Evolutionary conservation across 1,140 invertebrate species (phyloP).

Genomic region (Drosophila repletoides): DNA sequence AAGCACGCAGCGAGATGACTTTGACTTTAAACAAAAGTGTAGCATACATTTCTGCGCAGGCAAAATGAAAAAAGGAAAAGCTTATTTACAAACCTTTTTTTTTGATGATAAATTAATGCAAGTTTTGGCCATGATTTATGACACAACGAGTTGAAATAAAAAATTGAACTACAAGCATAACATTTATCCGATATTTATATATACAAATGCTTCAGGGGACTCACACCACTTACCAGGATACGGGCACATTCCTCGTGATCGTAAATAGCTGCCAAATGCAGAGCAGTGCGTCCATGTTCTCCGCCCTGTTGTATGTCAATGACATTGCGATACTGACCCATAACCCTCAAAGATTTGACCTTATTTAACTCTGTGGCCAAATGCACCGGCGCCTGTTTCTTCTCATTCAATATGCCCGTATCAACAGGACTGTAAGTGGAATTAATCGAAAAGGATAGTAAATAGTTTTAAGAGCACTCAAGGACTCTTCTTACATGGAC

Average conservation of each 20-base stretch:
- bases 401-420: conserved; percentile 88
- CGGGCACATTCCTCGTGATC: conserved; percentile 91
- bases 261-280: conserved; percentile 91
- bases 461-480: conserved; percentile 63
- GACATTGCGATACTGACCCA: conserved; percentile 86
- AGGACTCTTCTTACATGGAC: conserved; percentile 88
- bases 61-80: conserved; percentile 28
- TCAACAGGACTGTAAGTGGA: conserved; percentile 85
- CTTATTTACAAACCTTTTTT: conserved; percentile 56
- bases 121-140: too few species aligned
- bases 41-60: conserved; percentile 56
- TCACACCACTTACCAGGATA: conserved; percentile 87
- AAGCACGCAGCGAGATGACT: not conserved
- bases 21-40: conserved; percentile 23
- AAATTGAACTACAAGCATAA: conserved; percentile 30
- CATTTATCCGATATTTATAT: conserved; percentile 35
- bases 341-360: conserved; percentile 86
- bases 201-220: conserved; percentile 35
- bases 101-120: conserved; percentile 61
- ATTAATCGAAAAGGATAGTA: not conserved
- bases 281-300: conserved; percentile 90
- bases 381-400: conserved; percentile 90
- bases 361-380: conserved; percentile 90
- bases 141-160: conserved; percentile 43
- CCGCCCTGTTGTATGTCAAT: conserved; percentile 89